Evolutionary conservation across 1,140 invertebrate genomes (phyloP), one percentile per base, ranked within the genome.

Genomic region (Heliconius eleuchia): DNA sequence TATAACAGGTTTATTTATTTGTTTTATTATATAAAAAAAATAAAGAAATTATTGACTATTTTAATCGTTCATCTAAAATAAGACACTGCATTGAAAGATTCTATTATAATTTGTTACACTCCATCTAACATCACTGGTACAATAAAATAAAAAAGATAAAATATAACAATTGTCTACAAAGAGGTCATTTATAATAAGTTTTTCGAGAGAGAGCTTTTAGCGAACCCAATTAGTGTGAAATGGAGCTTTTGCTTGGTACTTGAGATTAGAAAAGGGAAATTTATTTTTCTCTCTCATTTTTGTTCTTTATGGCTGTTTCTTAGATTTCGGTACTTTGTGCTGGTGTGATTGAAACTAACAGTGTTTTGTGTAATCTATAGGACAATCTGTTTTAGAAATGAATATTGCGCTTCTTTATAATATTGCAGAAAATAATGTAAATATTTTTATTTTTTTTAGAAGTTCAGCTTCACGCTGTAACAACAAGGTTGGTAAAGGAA

Each of bases 161-260:
- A 60, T 66, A 30, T 66, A 66, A 30, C 60, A 30, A 66, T 66
- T 27, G 60, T 66, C 60, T 66, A 55, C 57, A 30, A 42, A 71
- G n/a, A 73, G 77, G 74, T 80, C 82, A 76, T 83, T 66, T 83
- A 81, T 81, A 86, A 82, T 76, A 86, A 86, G 77, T 83, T 82
- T 87, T 85, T 80, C 74, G 80, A 42, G 74, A 82, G 83, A 84
- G 83, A 84, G 86, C 84, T 84, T 87, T 84, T 83, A 85, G 83
- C 77, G 76, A 83, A 85, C 83, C 87, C 85, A 88, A 87, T 88
- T 88, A 87, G 86, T 84, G 82, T 82, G 80, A 85, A 85, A 87
- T 83, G 75, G 82, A 80, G 73, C 80, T 46, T 83, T 83, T 73
- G 77, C 81, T 83, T 82, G 80, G 74, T 82, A 73, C 75, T 78